A percentile compares a stretch with the other conserved stretches of the same genome.
Conservation (phyloP, 2,113 vertebrate species). For the Mastomys coucha region DNA sequence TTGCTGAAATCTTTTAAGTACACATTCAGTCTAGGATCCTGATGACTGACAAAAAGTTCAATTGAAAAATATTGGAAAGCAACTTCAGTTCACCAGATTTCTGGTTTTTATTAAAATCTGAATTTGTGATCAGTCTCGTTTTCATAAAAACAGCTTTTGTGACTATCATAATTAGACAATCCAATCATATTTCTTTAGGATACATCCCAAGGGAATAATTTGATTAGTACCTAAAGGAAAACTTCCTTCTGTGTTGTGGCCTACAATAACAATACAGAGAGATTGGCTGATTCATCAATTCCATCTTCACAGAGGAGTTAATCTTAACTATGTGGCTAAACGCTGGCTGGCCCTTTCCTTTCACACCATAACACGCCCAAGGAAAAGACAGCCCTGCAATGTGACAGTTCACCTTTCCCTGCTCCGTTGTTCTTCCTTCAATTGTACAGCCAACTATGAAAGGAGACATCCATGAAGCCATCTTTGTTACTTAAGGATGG, state of each 20-base stretch:
- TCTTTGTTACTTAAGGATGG: conserved; percentile 6
- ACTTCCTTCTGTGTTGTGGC: conserved; percentile 45
- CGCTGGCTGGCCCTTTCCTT: conserved; percentile 41
- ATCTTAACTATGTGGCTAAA: conserved; percentile 41
- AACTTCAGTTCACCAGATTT: conserved; percentile 50
- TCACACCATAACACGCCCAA: not conserved
- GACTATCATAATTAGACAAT: conserved; percentile 61
- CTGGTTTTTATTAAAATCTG: conserved; percentile 70
- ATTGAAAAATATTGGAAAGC: conserved; percentile 62
- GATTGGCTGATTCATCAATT: not conserved
- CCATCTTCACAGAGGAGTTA: conserved; percentile 27
- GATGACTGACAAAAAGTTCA: conserved; percentile 63
- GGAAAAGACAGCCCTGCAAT: not conserved
- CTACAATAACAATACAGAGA: conserved; percentile 27
- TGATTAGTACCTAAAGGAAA: conserved; percentile 47
- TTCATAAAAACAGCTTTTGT: conserved; percentile 60
- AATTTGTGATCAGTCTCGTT: conserved; percentile 53
- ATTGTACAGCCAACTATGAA: not conserved
- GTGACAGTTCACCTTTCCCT: not conserved
- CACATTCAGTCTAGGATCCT: conserved; percentile 33
- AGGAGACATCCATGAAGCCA: not conserved
- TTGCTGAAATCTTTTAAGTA: conserved; percentile 56
- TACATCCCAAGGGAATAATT: conserved; percentile 55
- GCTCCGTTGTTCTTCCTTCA: not conserved
- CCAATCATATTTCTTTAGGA: conserved; percentile 66